These are phyloP conservation scores for Lithosia quadra DNA, from an alignment of 2,888 invertebrate genomes.

Conservation along the genomic window DNA sequence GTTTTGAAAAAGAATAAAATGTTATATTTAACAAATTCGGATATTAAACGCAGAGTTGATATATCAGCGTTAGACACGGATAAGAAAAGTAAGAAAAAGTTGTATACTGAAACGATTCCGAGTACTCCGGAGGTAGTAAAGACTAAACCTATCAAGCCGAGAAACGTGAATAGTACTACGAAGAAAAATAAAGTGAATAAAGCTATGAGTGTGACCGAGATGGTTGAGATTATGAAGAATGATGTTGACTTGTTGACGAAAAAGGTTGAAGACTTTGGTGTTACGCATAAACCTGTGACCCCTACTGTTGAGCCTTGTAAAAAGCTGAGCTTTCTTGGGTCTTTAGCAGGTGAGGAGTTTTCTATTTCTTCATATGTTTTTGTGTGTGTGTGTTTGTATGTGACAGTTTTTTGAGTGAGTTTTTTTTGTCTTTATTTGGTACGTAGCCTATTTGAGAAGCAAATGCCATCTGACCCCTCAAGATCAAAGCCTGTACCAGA, in stretches of 20 bases:
- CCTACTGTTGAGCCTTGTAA: conserved; percentile 55
- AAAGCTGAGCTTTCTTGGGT: conserved; percentile 84
- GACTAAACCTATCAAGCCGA: conserved; percentile 49
- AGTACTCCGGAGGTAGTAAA: conserved; percentile 71
- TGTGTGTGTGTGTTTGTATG: too few species aligned
- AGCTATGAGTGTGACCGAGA: conserved; percentile 73
- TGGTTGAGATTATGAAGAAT: conserved; percentile 67
- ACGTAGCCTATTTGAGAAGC: too few species aligned
- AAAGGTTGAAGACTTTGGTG: conserved; percentile 57
- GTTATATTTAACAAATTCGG: conserved; percentile 73
- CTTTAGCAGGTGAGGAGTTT: conserved; percentile 80
- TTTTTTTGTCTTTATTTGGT: too few species aligned
- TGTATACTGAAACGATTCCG: conserved; percentile 73
- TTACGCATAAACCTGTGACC: conserved; percentile 48
- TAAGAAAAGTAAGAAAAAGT: conserved; percentile 73
- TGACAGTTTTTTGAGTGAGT: too few species aligned
- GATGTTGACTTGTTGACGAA: conserved; percentile 62
- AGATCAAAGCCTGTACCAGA: too few species aligned
- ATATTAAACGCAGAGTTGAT: conserved; percentile 63
- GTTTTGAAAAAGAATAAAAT: conserved; percentile 66
- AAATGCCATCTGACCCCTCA: too few species aligned
- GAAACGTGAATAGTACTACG: conserved; percentile 66
- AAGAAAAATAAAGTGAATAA: conserved; percentile 68
- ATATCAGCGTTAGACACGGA: conserved; percentile 58
- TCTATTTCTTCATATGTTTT: too few species aligned